Conservation (phyloP, 2,888 invertebrate species). For the Drosophila mimetica region DNA sequence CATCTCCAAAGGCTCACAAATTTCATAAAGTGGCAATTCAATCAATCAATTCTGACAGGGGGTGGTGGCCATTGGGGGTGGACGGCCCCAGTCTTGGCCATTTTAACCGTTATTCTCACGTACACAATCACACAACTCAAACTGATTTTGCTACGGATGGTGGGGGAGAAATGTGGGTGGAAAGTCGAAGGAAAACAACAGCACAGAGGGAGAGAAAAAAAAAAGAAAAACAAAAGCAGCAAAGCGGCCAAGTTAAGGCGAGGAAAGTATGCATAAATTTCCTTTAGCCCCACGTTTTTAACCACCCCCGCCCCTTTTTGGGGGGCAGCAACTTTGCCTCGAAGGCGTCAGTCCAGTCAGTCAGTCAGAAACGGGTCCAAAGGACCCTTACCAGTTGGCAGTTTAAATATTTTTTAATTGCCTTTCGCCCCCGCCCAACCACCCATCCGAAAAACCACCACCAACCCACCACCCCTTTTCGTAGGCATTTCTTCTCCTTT, state of each 20-base stretch:
- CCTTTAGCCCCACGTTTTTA: constrained; percentile 32
- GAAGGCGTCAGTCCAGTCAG: constrained; percentile 30
- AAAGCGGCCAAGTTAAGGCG: constrained; percentile 6
- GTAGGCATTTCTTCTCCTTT: constrained; percentile 24
- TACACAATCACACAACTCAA: constrained; percentile 80
- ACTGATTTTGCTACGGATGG: constrained; percentile 58
- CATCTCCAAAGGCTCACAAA: constrained; percentile 84
- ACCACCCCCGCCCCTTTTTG: constrained; percentile 8
- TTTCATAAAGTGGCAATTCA: constrained; percentile 84
- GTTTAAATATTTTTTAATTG: constrained; percentile 83
- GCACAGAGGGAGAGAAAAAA: neutral
- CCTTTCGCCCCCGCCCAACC: constrained; percentile 47
- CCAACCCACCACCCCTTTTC: constrained; percentile 24
- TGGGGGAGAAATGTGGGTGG: constrained; percentile 16
- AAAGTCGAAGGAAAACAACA: neutral
- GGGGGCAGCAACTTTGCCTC: constrained; percentile 26
- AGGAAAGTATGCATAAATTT: constrained; percentile 67
- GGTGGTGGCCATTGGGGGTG: constrained; percentile 44
- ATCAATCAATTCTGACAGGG: constrained; percentile 83
- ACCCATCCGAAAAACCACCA: constrained; percentile 7
- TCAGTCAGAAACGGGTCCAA: constrained; percentile 35
- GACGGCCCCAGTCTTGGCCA: constrained; percentile 53
- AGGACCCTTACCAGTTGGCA: constrained; percentile 54
- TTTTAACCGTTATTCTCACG: constrained; percentile 81
- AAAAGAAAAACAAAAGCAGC: constrained; percentile 52